phyloP scores from a whole-genome alignment of 1,140 invertebrate species.

The Heliconius himera region DNA sequence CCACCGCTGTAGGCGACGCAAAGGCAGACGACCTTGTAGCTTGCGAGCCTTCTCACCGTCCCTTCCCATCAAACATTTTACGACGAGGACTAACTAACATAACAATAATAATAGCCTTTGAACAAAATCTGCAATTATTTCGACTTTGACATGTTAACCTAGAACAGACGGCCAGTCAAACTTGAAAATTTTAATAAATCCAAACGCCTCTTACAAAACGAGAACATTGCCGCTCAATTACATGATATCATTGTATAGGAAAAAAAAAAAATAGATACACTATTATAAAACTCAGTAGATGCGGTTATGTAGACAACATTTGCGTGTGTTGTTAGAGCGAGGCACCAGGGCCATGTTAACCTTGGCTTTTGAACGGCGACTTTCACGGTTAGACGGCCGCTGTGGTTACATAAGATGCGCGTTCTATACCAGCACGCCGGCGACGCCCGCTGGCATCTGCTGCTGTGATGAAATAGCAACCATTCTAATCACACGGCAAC shows the following conservation, averaged over 20 bases:
- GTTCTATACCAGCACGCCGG: slow-evolving; percentile 47
- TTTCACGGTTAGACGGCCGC: slow-evolving; percentile 79
- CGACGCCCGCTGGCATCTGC: slow-evolving; percentile 58
- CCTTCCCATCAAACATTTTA: slow-evolving; percentile 60
- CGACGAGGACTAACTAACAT: slow-evolving; percentile 44
- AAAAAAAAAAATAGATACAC: slow-evolving; percentile 55
- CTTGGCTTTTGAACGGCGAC: slow-evolving; percentile 80
- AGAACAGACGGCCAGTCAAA: neutral
- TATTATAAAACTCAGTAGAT: slow-evolving; percentile 51
- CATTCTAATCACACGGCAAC: slow-evolving; percentile 57
- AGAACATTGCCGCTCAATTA: slow-evolving; percentile 50
- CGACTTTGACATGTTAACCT: slow-evolving; percentile 5
- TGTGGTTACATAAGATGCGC: slow-evolving; percentile 74
- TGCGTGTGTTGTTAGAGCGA: slow-evolving; percentile 66
- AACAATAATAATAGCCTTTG: slow-evolving; percentile 7
- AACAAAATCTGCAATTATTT: slow-evolving; percentile 18
- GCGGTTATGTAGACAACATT: slow-evolving; percentile 63
- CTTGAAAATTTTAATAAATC: neutral
- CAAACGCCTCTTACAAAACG: neutral
- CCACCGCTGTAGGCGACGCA: slow-evolving; percentile 67
- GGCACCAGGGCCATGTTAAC: slow-evolving; percentile 73
- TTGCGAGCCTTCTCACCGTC: slow-evolving; percentile 62
- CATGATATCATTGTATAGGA: slow-evolving; percentile 68
- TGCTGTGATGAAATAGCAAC: slow-evolving; percentile 68
- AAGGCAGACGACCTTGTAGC: slow-evolving; percentile 76